Conservation (phyloP, 2,113 vertebrate species). For the Neogobius melanostomus region DNA sequence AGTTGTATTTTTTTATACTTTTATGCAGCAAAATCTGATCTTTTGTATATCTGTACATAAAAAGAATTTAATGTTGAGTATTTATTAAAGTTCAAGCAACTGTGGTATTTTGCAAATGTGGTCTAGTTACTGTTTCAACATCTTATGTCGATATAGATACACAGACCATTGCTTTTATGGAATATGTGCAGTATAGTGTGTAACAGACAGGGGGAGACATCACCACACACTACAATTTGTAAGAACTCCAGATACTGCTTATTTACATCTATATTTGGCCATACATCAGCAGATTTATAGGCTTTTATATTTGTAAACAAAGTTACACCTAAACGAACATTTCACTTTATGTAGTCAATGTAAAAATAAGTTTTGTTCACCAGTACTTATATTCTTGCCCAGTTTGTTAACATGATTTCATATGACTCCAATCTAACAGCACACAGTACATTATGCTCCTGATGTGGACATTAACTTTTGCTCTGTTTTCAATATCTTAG, state of each 20-base stretch:
- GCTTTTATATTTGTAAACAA: too few relatives aligned
- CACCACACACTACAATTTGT: neutral
- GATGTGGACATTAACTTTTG: too few relatives aligned
- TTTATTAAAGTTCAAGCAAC: conserved; percentile 90
- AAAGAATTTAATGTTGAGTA: conserved; percentile 87
- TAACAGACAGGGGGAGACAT: conserved; percentile 25
- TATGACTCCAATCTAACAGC: neutral
- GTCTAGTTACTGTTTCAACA: conserved; percentile 54
- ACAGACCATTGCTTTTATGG: neutral
- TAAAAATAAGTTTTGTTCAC: too few relatives aligned
- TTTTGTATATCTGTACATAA: conserved; percentile 89
- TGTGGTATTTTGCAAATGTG: conserved; percentile 85
- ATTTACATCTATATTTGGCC: too few relatives aligned
- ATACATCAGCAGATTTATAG: too few relatives aligned
- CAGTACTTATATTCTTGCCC: too few relatives aligned
- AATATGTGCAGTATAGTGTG: neutral
- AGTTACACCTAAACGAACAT: too few relatives aligned
- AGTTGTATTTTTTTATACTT: conserved; percentile 9
- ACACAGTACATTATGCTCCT: too few relatives aligned
- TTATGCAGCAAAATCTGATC: conserved; percentile 58
- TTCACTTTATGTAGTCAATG: too few relatives aligned
- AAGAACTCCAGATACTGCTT: neutral
- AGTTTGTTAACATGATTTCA: neutral
- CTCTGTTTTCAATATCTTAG: neutral
- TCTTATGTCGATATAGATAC: neutral